phyloP scores from a whole-genome alignment of 2,113 vertebrate genomes.

The Sylvicapra grimmia region DNA sequence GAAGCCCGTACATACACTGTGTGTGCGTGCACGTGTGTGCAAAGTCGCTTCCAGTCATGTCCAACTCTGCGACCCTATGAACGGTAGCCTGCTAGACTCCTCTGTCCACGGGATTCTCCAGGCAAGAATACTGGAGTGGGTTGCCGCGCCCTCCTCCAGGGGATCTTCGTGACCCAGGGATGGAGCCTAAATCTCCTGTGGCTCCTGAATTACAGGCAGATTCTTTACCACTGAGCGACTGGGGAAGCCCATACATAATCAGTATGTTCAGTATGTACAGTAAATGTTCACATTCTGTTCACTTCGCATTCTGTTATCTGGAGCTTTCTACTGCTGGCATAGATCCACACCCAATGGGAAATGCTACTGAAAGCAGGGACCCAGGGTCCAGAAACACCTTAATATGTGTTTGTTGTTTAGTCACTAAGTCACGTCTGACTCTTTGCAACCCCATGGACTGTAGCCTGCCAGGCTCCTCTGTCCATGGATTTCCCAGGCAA shows the following conservation, averaged over 20 bases:
- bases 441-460: neutral
- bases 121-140: neutral
- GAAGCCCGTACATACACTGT: fast-evolving
- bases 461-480: neutral
- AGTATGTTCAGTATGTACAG: too few relatives aligned
- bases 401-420: neutral
- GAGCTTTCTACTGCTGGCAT: neutral
- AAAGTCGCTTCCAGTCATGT: neutral
- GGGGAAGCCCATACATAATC: neutral
- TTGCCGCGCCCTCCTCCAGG: neutral
- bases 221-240: neutral
- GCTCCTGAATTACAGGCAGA: neutral
- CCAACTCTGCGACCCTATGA: neutral
- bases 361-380: neutral
- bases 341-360: neutral
- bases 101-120: neutral
- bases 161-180: neutral
- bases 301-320: neutral
- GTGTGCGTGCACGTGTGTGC: neutral
- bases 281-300: neutral
- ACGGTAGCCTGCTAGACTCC: neutral
- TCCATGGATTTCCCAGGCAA: neutral
- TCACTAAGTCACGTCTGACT: neutral
- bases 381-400: neutral
- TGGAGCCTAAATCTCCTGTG: neutral